Evolutionary conservation across 92 coral and sea anemone species (phyloP).

Genomic region (Muricea muricata): DNA sequence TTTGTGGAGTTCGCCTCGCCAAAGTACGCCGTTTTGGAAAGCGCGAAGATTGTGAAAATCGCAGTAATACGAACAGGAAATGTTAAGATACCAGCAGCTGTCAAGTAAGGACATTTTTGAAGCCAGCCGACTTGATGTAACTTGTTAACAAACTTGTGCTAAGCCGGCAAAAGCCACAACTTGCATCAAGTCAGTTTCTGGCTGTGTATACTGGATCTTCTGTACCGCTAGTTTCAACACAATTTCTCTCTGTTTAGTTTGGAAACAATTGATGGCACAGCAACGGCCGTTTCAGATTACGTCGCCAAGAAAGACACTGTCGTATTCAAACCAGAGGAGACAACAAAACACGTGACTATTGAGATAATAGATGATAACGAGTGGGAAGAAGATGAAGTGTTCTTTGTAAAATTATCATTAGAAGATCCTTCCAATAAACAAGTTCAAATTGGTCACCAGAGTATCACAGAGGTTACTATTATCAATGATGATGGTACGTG

Average conservation of each 20-base stretch:
- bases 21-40: slow-evolving; percentile 89
- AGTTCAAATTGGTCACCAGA: slow-evolving; percentile 80
- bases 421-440: slow-evolving; percentile 75
- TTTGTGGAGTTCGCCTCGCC: slow-evolving; percentile 88
- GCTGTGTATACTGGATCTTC: no score
- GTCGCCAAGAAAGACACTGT: slow-evolving; percentile 83
- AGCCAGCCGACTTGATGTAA: background rate
- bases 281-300: slow-evolving; percentile 79
- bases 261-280: slow-evolving; percentile 96
- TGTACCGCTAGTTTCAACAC: no score
- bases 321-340: slow-evolving; percentile 93
- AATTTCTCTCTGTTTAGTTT: slow-evolving; percentile 56
- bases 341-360: slow-evolving; percentile 80
- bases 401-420: slow-evolving; percentile 84
- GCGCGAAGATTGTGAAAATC: slow-evolving; percentile 85
- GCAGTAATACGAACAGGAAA: slow-evolving; percentile 86
- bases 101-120: slow-evolving; percentile 70
- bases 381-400: slow-evolving; percentile 98
- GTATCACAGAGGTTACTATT: slow-evolving; percentile 89
- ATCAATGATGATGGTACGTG: slow-evolving; percentile 94
- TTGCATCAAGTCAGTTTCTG: no score
- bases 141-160: background rate
- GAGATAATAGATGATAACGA: slow-evolving; percentile 94
- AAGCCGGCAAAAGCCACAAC: no score
- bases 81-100: slow-evolving; percentile 76